Conservation (phyloP, 2,888 invertebrate species). For the Drosophila subquinaria region DNA sequence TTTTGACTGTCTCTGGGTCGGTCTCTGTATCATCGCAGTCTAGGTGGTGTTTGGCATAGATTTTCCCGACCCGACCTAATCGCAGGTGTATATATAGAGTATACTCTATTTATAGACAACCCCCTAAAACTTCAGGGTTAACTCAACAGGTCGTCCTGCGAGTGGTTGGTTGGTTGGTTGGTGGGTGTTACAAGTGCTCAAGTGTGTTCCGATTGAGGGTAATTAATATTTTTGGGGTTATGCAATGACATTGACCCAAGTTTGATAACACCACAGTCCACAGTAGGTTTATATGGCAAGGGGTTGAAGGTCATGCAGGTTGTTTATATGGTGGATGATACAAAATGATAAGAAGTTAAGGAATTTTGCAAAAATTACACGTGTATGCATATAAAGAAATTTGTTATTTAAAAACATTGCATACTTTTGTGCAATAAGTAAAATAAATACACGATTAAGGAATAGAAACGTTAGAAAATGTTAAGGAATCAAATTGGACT, state of each 20-base stretch:
- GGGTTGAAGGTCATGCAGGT: constrained; percentile 53
- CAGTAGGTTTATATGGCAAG: not conserved
- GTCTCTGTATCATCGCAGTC: constrained; percentile 15
- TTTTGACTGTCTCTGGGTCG: constrained; percentile 37
- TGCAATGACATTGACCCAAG: constrained; percentile 59
- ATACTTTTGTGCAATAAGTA: constrained; percentile 38
- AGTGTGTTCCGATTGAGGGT: constrained; percentile 51
- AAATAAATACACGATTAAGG: not conserved
- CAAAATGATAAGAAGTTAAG: constrained; percentile 1
- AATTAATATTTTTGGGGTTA: constrained; percentile 60
- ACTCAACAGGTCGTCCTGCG: constrained; percentile 63
- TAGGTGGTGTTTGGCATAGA: constrained; percentile 62
- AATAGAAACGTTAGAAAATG: too few relatives aligned
- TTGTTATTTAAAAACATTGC: constrained; percentile 24
- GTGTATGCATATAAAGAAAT: not conserved
- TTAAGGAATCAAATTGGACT: too few relatives aligned
- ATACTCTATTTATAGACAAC: constrained; percentile 44
- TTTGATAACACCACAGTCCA: constrained; percentile 18
- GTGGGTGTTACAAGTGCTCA: constrained; percentile 25
- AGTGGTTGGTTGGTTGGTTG: constrained; percentile 65
- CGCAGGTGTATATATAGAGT: constrained; percentile 48
- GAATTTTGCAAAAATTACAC: constrained; percentile 23
- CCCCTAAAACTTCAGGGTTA: constrained; percentile 49
- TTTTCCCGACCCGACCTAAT: constrained; percentile 59
- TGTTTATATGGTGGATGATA: constrained; percentile 3